phyloP scores from a whole-genome alignment of 2,888 invertebrate species.

The Synergus gifuensis region DNA sequence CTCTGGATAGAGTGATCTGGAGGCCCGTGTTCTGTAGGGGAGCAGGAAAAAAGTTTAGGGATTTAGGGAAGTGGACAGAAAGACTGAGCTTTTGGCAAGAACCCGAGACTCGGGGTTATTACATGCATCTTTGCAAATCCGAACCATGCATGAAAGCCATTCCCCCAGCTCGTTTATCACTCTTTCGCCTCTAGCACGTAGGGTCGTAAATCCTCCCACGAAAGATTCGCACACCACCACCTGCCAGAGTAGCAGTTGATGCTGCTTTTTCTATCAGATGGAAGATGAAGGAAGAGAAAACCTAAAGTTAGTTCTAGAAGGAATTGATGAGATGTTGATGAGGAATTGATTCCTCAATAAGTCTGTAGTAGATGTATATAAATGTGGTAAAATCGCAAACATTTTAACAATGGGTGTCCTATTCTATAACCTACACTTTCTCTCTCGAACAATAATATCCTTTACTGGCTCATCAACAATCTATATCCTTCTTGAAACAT shows the following conservation, averaged over 20 bases:
- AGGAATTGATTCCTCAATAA: too few species aligned
- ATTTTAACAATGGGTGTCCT: background rate
- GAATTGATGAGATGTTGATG: too few species aligned
- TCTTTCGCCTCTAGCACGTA: constrained; percentile 51
- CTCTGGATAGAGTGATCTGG: constrained; percentile 25
- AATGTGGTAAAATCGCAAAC: too few species aligned
- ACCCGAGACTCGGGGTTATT: constrained; percentile 51
- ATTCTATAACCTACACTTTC: background rate
- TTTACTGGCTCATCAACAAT: background rate
- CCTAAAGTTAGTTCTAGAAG: too few species aligned
- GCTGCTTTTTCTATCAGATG: background rate
- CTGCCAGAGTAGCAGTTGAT: background rate
- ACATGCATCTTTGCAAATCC: constrained; percentile 54
- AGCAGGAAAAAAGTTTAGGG: background rate
- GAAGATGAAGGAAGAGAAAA: background rate
- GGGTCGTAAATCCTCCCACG: constrained; percentile 41
- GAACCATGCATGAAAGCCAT: constrained; percentile 43
- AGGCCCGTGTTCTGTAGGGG: background rate
- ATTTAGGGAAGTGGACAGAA: constrained; percentile 25
- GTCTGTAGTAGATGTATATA: too few species aligned
- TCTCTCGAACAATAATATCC: background rate
- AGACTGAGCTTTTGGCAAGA: constrained; percentile 18
- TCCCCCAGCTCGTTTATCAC: constrained; percentile 44
- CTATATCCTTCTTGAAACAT: background rate
- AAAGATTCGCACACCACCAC: constrained; percentile 11